Percentiles rank a stretch among this genome's conserved stretches.
These are phyloP conservation scores for Spodoptera frugiperda DNA, from an alignment of 1,140 invertebrate genomes.

Conservation along the genomic window DNA sequence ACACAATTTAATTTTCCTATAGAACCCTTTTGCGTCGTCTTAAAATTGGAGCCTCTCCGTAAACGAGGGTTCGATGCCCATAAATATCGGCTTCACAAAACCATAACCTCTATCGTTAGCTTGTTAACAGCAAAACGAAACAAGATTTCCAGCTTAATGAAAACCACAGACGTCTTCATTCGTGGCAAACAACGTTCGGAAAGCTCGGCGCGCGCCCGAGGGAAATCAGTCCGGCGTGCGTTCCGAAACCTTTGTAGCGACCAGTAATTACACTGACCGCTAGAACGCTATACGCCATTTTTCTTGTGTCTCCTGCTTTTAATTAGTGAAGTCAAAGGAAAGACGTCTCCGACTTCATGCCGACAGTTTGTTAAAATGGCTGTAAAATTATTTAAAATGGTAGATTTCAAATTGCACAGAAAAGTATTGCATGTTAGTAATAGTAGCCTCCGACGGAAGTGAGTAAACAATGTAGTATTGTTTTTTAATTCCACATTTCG, in stretches of 20 bases:
- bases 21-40: background rate
- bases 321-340: conserved; percentile 43
- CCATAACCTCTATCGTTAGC: conserved; percentile 16
- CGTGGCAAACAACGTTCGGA: conserved; percentile 38
- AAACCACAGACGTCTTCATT: conserved; percentile 48
- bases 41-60: background rate
- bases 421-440: no score
- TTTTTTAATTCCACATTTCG: no score
- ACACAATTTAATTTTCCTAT: no score
- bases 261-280: conserved; percentile 50
- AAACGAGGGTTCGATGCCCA: conserved; percentile 2
- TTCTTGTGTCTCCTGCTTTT: conserved; percentile 44
- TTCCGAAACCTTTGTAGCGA: conserved; percentile 51
- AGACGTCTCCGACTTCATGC: background rate
- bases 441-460: no score
- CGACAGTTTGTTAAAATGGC: background rate
- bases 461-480: no score
- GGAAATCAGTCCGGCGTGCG: conserved; percentile 49
- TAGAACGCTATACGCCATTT: conserved; percentile 43
- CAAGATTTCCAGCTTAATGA: conserved; percentile 48
- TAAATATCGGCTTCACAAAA: conserved; percentile 16
- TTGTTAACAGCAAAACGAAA: conserved; percentile 38
- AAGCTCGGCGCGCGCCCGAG: conserved; percentile 36
- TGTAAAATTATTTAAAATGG: no score
- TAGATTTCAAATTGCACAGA: no score